phyloP scores from a whole-genome alignment of 2,888 invertebrate genomes.

The Saturnia pavonia region DNA sequence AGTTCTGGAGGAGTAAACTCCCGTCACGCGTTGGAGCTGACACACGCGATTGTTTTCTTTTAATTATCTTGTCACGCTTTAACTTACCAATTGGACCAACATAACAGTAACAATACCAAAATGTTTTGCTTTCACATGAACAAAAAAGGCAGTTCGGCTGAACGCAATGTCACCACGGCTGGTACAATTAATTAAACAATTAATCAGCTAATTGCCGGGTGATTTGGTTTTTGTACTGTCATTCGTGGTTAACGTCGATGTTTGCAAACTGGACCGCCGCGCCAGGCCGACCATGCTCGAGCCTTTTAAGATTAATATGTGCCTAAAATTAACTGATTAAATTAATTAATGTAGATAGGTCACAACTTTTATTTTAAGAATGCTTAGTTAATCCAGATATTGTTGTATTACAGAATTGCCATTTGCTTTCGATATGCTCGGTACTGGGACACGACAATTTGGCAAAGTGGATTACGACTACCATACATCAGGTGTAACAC shows the following conservation, averaged over 20 bases:
- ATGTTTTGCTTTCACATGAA: conserved; percentile 12
- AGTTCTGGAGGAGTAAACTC: no score
- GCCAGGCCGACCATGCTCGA: conserved; percentile 15
- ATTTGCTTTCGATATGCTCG: no score
- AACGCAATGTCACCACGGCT: conserved; percentile 14
- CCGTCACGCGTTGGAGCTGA: no score
- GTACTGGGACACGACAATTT: no score
- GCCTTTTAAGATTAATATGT: conserved; percentile 15
- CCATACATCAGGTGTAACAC: no score
- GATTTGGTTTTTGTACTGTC: conserved; percentile 70
- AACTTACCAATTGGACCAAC: conserved; percentile 6
- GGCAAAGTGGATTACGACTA: no score
- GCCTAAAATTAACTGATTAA: conserved; percentile 9
- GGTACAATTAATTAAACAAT: conserved; percentile 80
- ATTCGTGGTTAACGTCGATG: conserved; percentile 61
- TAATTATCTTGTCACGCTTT: background rate
- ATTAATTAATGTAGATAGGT: background rate
- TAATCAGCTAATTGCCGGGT: conserved; percentile 77
- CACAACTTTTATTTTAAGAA: background rate
- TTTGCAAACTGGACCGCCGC: conserved; percentile 48
- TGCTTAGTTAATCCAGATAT: background rate
- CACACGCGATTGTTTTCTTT: background rate
- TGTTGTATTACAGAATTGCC: background rate
- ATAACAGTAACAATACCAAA: conserved; percentile 17
- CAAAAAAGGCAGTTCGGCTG: conserved; percentile 15